phyloP scores from a whole-genome alignment of 2,797 vertebrate genomes.

The Masticophis lateralis region DNA sequence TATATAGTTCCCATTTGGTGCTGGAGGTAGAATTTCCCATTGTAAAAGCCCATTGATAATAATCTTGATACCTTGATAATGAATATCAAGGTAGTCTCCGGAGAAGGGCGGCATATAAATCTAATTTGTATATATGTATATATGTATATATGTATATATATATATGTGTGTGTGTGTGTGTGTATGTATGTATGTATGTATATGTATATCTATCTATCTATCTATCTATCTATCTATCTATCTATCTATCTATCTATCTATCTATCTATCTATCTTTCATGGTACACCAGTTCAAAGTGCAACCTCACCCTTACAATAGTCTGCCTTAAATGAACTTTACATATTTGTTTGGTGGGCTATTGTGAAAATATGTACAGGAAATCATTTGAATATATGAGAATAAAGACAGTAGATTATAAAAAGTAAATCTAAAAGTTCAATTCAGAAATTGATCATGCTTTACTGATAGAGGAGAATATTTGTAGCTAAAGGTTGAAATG shows the following conservation, averaged over 20 bases:
- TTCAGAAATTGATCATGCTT: neutral
- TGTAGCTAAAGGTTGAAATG: neutral
- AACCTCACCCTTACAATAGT: neutral
- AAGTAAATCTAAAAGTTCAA: neutral
- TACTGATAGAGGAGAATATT: neutral
- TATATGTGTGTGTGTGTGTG: too few species aligned
- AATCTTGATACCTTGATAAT: neutral
- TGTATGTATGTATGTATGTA: too few species aligned
- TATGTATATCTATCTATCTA: too few species aligned
- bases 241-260: too few species aligned
- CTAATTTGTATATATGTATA: too few species aligned
- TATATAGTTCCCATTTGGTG: neutral
- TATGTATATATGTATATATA: too few species aligned
- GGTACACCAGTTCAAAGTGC: neutral
- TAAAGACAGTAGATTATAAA: neutral
- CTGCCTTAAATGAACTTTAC: neutral
- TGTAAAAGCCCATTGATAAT: neutral
- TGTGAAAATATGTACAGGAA: neutral
- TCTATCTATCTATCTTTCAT: too few species aligned
- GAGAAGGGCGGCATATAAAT: too few species aligned
- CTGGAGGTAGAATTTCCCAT: neutral
- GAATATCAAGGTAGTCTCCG: too few species aligned
- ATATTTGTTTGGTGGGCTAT: neutral
- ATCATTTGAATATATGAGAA: neutral
- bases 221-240: too few species aligned